Base-by-base conservation (phyloP, 2,797 vertebrate species). In the Rhodeus uyekii region DNA sequence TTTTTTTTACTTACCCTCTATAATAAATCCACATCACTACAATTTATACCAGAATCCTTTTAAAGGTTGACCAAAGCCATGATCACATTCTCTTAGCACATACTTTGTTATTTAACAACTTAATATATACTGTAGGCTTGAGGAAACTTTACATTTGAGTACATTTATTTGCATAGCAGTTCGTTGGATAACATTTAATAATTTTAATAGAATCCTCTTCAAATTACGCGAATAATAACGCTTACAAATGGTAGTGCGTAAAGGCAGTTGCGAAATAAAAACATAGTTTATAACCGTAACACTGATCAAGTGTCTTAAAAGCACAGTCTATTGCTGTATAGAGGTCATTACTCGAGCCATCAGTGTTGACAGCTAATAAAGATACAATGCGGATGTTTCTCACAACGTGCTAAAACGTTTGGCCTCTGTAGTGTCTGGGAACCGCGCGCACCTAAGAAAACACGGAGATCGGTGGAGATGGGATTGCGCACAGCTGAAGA, bases 391-490 rank as follows among this genome's bases (percentile, higher is more conserved):
- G 90, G 92, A 91, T 94, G 90, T 91, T 91, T 93, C 93, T 90
- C 92, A 92, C 92, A 94, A 91, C 90, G 93, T 95, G 95, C 92
- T 92, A 91, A 92, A 96, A 90, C 93, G 93, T 96, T 95, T 95
- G 95, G 91, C 87, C 89, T 64, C 81, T 89, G 22, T 83, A 86
- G 76, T 87, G 87, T 93, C 94, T 94, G 95, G 94, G 94, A 96
- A 94, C 91, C 0, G 63, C 13, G 91, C 87, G 91, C 97, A 97
- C 95, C 97, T 97, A 96, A 96, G 94, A 96, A 96, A 98, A 98
- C 97, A 98, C 90, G 91, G 89, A 91, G 90, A 87, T 89, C 75
- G 88, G 81, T 87, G 85, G 90, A 93, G 92, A 94, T 93, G 93
- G 92, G 89, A 81, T 83, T 85, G 87, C 88, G 88, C 92, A 96